Percentiles rank a stretch among this genome's conserved stretches.
Evolutionary conservation across 1,140 invertebrate genomes (phyloP).

Genomic region (Aphis craccivora): DNA sequence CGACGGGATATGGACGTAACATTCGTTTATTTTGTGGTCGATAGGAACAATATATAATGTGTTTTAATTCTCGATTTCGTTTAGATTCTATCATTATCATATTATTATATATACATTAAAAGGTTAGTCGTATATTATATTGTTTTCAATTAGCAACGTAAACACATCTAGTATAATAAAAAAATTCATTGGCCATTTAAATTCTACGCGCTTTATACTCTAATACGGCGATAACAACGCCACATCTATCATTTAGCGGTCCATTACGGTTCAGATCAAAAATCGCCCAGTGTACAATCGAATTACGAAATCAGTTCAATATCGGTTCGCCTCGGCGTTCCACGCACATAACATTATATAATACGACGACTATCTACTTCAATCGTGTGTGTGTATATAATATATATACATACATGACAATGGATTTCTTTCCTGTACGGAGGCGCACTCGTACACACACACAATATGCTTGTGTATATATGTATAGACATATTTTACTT

Average conservation of each 20-base stretch:
- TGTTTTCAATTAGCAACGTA: neutral
- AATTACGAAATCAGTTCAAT: slow-evolving; percentile 20
- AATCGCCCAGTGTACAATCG: neutral
- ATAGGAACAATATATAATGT: no score
- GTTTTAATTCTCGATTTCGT: neutral
- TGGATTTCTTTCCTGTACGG: neutral
- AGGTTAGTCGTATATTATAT: no score
- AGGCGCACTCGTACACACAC: neutral
- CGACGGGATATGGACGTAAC: neutral
- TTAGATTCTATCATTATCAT: neutral
- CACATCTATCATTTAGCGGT: neutral
- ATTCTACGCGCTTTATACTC: neutral
- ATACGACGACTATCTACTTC: neutral
- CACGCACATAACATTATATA: neutral
- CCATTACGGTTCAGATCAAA: neutral
- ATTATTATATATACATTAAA: no score
- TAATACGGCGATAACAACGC: neutral
- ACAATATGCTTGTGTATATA: neutral
- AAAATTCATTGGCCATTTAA: neutral
- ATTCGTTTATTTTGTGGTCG: neutral
- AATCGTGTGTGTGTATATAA: neutral
- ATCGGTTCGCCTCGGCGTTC: neutral
- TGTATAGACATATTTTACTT: neutral
- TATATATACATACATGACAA: neutral
- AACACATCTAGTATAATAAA: no score